Evolutionary conservation across 2,888 invertebrate genomes (phyloP).

Genomic region (Ellobium chinense): DNA sequence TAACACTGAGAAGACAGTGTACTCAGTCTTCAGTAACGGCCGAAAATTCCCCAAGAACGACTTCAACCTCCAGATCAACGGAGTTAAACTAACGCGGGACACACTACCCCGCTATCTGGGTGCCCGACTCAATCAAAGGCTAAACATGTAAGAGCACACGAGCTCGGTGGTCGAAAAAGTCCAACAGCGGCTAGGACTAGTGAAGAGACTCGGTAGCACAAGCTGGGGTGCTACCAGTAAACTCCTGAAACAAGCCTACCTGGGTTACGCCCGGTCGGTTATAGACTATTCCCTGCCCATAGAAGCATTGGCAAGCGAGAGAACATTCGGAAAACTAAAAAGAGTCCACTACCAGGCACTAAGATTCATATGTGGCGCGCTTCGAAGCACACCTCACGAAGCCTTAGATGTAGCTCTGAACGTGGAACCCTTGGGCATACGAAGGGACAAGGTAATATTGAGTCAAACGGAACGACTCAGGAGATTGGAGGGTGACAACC

Average conservation of each 20-base stretch:
- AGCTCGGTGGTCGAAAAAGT: no score
- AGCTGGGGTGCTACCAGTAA: background rate
- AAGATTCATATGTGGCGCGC: background rate
- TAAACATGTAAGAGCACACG: no score
- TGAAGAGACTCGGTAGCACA: no score
- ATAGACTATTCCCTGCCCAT: background rate
- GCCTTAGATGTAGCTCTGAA: background rate
- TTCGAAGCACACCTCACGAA: background rate
- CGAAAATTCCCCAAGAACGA: no score
- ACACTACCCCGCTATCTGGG: background rate
- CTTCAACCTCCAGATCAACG: no score
- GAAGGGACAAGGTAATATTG: no score
- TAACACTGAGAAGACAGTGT: no score
- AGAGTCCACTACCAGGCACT: background rate
- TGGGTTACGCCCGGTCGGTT: background rate
- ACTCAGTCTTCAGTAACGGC: no score
- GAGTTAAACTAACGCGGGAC: no score
- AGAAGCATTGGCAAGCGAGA: background rate
- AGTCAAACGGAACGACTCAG: no score
- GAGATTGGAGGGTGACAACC: no score
- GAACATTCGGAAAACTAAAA: background rate
- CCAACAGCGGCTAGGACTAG: background rate
- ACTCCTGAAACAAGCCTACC: background rate
- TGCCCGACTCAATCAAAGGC: no score
- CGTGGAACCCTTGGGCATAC: background rate